Evolutionary conservation across 2,797 vertebrate species (phyloP).

Genomic region (Argya squamiceps): DNA sequence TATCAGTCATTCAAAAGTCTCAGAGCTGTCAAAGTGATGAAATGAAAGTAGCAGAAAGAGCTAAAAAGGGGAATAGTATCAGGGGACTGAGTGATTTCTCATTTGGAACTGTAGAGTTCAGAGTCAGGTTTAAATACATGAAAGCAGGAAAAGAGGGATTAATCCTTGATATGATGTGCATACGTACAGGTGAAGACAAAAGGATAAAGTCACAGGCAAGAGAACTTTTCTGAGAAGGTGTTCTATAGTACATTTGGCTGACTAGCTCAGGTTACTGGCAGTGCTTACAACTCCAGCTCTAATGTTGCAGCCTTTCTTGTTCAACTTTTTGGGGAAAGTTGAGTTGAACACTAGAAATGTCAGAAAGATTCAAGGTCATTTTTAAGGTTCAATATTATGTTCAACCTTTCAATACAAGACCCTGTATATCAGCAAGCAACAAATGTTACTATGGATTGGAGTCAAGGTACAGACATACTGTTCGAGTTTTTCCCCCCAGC

Average conservation of each 20-base stretch:
- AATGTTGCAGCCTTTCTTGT: not conserved
- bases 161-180: not conserved
- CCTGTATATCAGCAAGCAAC: not conserved
- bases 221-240: not conserved
- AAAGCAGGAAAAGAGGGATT: not conserved
- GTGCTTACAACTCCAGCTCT: not conserved
- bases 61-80: not conserved
- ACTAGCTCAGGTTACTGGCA: not conserved
- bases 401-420: not conserved
- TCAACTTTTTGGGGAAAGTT: not conserved
- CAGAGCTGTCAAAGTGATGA: not conserved
- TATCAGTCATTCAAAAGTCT: slow-evolving; percentile 4
- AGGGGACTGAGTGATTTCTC: not conserved
- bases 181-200: not conserved
- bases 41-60: not conserved
- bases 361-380: not conserved
- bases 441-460: not conserved
- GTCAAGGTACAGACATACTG: not conserved
- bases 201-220: not conserved
- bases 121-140: not conserved
- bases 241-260: not conserved
- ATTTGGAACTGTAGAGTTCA: not conserved
- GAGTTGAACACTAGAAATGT: not conserved
- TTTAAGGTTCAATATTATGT: not conserved
- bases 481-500: not conserved